Base-by-base conservation (phyloP, 1,140 invertebrate genomes). In the Bombus soroeensis region DNA sequence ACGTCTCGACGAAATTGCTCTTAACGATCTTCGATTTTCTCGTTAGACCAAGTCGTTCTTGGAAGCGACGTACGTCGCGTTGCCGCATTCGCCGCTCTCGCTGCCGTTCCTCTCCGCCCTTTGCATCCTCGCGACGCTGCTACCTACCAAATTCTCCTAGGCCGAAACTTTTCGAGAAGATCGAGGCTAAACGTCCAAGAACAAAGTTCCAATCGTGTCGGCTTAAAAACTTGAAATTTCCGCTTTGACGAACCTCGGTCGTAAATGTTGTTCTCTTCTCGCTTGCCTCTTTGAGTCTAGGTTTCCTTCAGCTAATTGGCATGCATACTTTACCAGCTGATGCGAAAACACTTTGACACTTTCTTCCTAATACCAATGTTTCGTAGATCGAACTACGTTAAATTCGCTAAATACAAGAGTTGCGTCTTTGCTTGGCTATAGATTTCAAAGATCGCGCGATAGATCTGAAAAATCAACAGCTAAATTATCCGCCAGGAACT, bases 21-120 rank as follows among this genome's bases (percentile, higher is more conserved):
- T 91, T 93, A 94, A 94, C 91, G 92, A 93, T 90, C 91, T 92
- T 93, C 93, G 93, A 93, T 94, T 93, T 93, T 93, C 92, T 93
- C 90, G 92, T 94, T 94, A 94, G 91, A 76, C 87, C 87, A 81
- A 93, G 92, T 92, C 89, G 91, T 93, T 93, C 88, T 59, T 84
- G 89, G 87, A 91, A 93, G 80, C 90, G 84, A 62, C 72, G 79
- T 90, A 89, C 81, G 74, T 78, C 73, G 78, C 80, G 83, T 83
- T 66, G 86, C 64, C 88, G 89, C 91, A 91, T 91, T 91, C 85
- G 85, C 85, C 34, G 75, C 4, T 32, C 39, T 71, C 85, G 83
- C 79, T 57, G 68, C 68, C 22, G 22, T 64, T 62, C 70, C 59
- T 64, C 66, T 22, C 76, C 43, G 5, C 22, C 41, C 68, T 72